Evolutionary conservation across 2,797 vertebrate species (phyloP).

Genomic region (Typhlichthys eigenmanni): DNA sequence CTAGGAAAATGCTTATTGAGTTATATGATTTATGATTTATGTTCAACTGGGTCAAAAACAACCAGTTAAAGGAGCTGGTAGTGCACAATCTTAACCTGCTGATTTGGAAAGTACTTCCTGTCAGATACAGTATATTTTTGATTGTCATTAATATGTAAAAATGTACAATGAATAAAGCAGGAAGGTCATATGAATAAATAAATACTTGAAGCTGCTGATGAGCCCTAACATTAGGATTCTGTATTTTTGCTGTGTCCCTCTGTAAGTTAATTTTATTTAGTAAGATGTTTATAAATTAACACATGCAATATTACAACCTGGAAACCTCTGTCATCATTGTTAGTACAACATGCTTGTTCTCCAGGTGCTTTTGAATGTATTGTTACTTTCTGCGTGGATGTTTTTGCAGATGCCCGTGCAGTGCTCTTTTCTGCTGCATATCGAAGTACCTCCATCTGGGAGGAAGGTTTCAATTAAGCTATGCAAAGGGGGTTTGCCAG

Average conservation of each 20-base stretch:
- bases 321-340: conserved; percentile 10
- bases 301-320: conserved; percentile 1
- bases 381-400: conserved; percentile 20
- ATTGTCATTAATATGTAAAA: background rate
- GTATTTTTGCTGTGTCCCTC: conserved; percentile 46
- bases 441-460: conserved; percentile 23
- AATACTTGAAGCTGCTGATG: conserved; percentile 16
- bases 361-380: conserved; percentile 47
- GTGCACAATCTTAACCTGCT: conserved; percentile 15
- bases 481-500: conserved; percentile 49
- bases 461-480: conserved; percentile 39
- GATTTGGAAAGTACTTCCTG: background rate
- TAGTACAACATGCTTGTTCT: conserved; percentile 30
- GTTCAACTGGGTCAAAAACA: conserved; percentile 16
- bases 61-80: conserved; percentile 23
- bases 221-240: conserved; percentile 13
- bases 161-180: background rate
- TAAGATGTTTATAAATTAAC: conserved; percentile 15
- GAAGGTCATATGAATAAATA: background rate
- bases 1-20: background rate
- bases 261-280: conserved; percentile 29
- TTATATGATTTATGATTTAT: background rate
- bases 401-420: conserved; percentile 21
- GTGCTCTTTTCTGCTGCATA: conserved; percentile 33
- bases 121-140: background rate